These are phyloP conservation scores for Pipistrellus pipistrellus DNA, from an alignment of 2,797 vertebrate genomes.

Conservation along the genomic window DNA sequence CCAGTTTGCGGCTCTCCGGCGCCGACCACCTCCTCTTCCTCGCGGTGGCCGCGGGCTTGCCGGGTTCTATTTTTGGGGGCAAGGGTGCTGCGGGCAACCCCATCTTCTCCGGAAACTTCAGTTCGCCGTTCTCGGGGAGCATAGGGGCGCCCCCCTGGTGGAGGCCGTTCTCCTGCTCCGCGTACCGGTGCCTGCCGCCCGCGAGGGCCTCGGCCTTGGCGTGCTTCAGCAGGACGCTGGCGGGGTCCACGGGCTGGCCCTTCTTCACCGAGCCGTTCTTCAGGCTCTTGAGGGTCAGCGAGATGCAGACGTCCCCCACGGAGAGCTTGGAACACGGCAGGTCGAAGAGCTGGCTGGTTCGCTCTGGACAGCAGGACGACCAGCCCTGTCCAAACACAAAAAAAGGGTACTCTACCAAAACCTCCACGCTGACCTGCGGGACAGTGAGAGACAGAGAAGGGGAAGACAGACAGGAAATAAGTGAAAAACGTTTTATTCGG, in stretches of 20 bases:
- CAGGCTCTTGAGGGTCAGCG: constrained; percentile 98
- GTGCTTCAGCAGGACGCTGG: constrained; percentile 93
- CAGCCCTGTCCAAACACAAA: constrained; percentile 99
- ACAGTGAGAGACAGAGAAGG: constrained; percentile 72
- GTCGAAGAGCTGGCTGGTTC: constrained; percentile 97
- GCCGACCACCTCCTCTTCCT: constrained; percentile 99
- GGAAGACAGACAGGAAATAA: not conserved
- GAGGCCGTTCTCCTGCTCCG: constrained; percentile 96
- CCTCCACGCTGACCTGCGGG: constrained; percentile 97
- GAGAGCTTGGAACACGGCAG: constrained; percentile 98
- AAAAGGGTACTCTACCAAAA: constrained; percentile 98
- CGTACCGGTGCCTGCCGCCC: constrained; percentile 91
- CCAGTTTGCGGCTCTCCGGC: constrained; percentile 97
- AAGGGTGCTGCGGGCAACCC: constrained; percentile 91
- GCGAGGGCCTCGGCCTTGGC: constrained; percentile 90
- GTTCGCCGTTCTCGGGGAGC: constrained; percentile 95
- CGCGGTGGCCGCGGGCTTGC: constrained; percentile 88
- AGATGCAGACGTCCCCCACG: constrained; percentile 99
- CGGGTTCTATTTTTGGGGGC: constrained; percentile 90
- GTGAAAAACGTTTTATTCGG: constrained; percentile 24
- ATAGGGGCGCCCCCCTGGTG: constrained; percentile 90
- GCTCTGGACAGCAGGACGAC: constrained; percentile 98
- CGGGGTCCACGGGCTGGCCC: constrained; percentile 92
- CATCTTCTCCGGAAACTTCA: constrained; percentile 91
- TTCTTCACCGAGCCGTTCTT: constrained; percentile 98